Evolutionary conservation across 2,888 invertebrate species (phyloP).

Genomic region (Eristalis intricaria): DNA sequence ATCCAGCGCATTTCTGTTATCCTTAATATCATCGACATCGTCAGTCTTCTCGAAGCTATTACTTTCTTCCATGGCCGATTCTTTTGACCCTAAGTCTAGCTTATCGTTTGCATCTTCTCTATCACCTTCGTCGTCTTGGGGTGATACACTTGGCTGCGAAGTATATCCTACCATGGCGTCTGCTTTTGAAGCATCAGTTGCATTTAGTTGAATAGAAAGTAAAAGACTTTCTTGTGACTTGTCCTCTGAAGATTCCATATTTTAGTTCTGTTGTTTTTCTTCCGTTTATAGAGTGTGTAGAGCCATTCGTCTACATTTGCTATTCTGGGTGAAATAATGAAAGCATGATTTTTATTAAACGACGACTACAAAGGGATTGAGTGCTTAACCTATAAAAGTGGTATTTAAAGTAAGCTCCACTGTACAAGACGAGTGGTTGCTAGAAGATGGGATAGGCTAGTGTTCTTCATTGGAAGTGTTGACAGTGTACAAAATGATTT

Average conservation of each 20-base stretch:
- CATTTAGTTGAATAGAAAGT: slow-evolving; percentile 8
- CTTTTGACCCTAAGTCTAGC: slow-evolving; percentile 4
- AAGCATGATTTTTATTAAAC: background rate
- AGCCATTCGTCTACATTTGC: slow-evolving; percentile 48
- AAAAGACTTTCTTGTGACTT: slow-evolving; percentile 34
- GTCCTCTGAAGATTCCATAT: slow-evolving; percentile 62
- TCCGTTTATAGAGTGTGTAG: background rate
- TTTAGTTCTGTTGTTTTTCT: background rate
- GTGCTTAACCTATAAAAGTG: no score
- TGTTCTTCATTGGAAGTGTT: no score
- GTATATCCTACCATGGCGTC: slow-evolving; percentile 16
- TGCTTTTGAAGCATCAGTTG: background rate
- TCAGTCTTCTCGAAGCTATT: slow-evolving; percentile 25
- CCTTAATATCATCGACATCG: slow-evolving; percentile 55
- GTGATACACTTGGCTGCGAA: slow-evolving; percentile 50
- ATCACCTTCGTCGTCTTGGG: slow-evolving; percentile 30
- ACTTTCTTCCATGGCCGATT: slow-evolving; percentile 11
- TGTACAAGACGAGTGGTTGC: no score
- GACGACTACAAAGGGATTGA: background rate
- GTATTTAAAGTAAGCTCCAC: no score
- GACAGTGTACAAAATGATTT: no score
- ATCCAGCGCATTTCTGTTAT: slow-evolving; percentile 13
- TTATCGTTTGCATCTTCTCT: slow-evolving; percentile 10
- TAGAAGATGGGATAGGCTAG: no score
- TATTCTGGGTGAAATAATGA: slow-evolving; percentile 4